These are phyloP conservation scores for Drosophila triauraria DNA, from an alignment of 1,140 invertebrate species.

Conservation along the genomic window DNA sequence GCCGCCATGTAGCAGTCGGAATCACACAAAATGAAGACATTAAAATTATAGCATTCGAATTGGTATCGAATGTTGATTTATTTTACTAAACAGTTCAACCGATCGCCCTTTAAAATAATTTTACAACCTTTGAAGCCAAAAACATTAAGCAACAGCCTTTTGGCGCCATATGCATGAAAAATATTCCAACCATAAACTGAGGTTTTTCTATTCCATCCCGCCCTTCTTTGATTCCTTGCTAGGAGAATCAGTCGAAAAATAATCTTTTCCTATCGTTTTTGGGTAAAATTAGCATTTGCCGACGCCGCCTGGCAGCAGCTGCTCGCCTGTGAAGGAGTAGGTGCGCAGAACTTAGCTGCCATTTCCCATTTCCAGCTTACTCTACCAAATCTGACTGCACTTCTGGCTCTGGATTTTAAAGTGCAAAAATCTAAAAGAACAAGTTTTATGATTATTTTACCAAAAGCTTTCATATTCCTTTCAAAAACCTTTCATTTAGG, in stretches of 20 bases:
- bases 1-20: background rate
- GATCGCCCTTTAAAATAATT: constrained; percentile 6
- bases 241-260: constrained; percentile 49
- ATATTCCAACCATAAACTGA: constrained; percentile 26
- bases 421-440: too few species aligned
- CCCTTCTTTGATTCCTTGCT: constrained; percentile 23
- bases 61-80: constrained; percentile 2
- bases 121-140: constrained; percentile 6
- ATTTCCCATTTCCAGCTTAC: constrained; percentile 5
- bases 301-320: constrained; percentile 56
- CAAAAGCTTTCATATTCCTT: background rate
- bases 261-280: constrained; percentile 55
- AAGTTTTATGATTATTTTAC: background rate
- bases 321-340: constrained; percentile 11
- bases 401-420: background rate
- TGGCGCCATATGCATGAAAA: constrained; percentile 64
- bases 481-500: background rate
- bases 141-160: background rate
- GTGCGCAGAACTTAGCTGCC: background rate
- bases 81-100: too few species aligned
- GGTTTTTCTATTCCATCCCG: background rate
- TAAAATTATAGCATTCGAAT: constrained; percentile 5
- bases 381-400: constrained; percentile 3
- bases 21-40: background rate
- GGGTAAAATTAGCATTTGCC: constrained; percentile 69